Percentiles rank a stretch among this genome's conserved stretches.
Conservation (phyloP, 1,140 invertebrate genomes). For the Pachypeltis micranthus region DNA sequence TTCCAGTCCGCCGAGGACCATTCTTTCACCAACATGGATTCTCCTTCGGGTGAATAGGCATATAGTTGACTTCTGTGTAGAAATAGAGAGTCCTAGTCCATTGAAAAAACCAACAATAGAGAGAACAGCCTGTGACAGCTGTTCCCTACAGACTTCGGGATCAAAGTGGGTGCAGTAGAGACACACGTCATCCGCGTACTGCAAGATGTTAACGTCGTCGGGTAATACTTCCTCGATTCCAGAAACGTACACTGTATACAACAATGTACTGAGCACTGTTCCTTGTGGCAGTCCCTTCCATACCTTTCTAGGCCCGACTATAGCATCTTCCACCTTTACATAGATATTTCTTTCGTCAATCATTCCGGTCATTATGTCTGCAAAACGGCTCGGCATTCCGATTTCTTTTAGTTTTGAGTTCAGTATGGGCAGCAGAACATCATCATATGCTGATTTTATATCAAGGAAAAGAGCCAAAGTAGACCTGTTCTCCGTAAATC, state of each 20-base stretch:
- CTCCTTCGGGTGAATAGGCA: not conserved
- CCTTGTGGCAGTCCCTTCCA: not conserved
- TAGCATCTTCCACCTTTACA: not conserved
- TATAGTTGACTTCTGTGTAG: not conserved
- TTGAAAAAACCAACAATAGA: not conserved
- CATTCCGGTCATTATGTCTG: too few species aligned
- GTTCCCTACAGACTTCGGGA: not conserved
- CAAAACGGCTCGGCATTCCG: not conserved
- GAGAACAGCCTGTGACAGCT: not conserved
- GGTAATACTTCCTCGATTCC: not conserved
- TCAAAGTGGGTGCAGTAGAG: not conserved
- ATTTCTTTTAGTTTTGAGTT: not conserved
- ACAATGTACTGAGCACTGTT: not conserved
- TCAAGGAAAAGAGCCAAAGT: not conserved
- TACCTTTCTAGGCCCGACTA: not conserved
- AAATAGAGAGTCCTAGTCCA: not conserved
- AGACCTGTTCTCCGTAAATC: not conserved
- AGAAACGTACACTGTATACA: not conserved
- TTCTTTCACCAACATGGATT: not conserved
- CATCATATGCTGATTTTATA: not conserved
- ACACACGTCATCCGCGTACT: not conserved
- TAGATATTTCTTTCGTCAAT: not conserved
- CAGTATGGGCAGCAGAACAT: not conserved
- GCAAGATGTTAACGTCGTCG: not conserved
- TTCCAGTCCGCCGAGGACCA: not conserved